Conservation (phyloP, 2,888 invertebrate genomes). For the Ormyrus rosae region DNA sequence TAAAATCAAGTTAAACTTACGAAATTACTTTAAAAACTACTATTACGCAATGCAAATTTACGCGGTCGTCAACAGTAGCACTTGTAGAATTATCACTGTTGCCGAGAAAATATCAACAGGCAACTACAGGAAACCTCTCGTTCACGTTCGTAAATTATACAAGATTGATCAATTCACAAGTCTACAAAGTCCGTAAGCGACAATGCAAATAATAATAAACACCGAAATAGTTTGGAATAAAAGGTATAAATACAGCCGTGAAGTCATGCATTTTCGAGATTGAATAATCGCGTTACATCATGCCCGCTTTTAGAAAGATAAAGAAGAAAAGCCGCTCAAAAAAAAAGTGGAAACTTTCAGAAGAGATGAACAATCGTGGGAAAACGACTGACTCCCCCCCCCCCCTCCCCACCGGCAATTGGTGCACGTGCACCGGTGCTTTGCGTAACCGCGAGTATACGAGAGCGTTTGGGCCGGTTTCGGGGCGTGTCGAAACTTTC, state of each 20-base stretch:
- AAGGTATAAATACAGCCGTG: conserved; percentile 40
- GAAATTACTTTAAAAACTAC: too few species aligned
- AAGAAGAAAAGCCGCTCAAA: neutral
- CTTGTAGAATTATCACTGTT: conserved; percentile 19
- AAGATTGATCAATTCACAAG: conserved; percentile 39
- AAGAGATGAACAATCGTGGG: conserved; percentile 15
- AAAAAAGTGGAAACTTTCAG: conserved; percentile 31
- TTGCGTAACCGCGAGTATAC: conserved; percentile 28
- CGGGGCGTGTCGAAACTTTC: conserved; percentile 33
- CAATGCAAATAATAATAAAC: conserved; percentile 32
- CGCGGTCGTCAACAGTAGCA: too few species aligned
- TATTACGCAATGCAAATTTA: too few species aligned
- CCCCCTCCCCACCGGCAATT: neutral
- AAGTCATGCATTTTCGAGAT: conserved; percentile 43
- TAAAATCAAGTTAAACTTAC: neutral
- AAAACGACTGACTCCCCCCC: conserved; percentile 17
- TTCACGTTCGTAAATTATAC: conserved; percentile 34
- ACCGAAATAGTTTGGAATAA: conserved; percentile 7
- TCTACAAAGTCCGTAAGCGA: neutral
- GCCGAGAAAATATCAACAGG: conserved; percentile 1
- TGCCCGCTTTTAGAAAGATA: conserved; percentile 22
- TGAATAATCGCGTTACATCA: conserved; percentile 46
- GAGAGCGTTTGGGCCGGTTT: neutral
- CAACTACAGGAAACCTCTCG: conserved; percentile 27
- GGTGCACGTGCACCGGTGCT: conserved; percentile 11